Conservation (phyloP, 2,797 vertebrate genomes). For the Peromyscus melanophrys region DNA sequence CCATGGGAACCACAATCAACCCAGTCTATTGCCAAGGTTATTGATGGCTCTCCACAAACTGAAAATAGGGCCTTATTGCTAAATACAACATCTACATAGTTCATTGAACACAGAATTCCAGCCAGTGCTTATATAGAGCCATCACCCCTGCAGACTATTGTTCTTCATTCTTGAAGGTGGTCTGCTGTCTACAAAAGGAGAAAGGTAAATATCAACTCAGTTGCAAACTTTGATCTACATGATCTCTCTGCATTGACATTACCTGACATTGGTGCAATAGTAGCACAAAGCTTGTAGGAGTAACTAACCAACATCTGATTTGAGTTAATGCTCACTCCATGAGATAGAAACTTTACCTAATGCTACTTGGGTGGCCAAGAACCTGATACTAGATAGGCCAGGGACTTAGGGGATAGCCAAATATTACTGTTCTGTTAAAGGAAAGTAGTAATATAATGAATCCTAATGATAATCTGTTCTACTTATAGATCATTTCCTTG, state of each 20-base stretch:
- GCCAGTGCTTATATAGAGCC: no score
- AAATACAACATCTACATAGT: background rate
- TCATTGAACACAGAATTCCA: background rate
- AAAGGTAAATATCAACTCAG: background rate
- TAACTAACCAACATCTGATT: background rate
- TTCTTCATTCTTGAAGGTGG: background rate
- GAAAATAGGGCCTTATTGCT: background rate
- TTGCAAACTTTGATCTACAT: background rate
- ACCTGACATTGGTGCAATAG: background rate
- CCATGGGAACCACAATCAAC: background rate
- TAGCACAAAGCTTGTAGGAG: background rate
- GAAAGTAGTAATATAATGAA: background rate
- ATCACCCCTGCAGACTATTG: background rate
- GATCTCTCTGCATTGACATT: background rate
- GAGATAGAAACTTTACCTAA: background rate
- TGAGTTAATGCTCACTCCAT: background rate
- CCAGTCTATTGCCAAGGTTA: background rate
- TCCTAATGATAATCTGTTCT: background rate
- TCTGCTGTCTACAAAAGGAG: background rate
- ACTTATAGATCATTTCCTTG: no score
- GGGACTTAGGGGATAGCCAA: background rate
- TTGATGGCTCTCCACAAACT: background rate
- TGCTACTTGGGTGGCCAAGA: background rate
- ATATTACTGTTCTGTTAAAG: background rate
- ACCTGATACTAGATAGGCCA: background rate